A percentile compares a stretch with the other conserved stretches of the same genome.
Conservation (phyloP, 23 tunicate species). For the Pegea sp. region DNA sequence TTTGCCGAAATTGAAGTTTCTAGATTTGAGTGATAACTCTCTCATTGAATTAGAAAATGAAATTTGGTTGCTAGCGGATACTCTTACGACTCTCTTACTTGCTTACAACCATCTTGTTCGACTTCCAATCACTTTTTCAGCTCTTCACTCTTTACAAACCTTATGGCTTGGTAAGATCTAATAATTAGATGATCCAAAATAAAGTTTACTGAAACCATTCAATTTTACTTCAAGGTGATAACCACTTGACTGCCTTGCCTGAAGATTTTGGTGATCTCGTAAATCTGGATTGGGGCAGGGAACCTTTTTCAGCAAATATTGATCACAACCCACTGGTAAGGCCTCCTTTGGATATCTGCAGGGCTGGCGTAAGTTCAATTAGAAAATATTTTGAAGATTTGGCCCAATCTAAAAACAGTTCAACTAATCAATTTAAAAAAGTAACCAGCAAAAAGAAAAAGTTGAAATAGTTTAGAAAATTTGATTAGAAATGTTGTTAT, state of each 20-base stretch:
- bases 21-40: constrained; percentile 55
- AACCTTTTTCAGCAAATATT: constrained; percentile 41
- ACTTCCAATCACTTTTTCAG: constrained; percentile 27
- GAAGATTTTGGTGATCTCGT: constrained; percentile 48
- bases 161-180: constrained; percentile 77
- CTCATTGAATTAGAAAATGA: constrained; percentile 12
- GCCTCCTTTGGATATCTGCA: constrained; percentile 60
- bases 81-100: constrained; percentile 32
- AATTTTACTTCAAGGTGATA: constrained; percentile 31
- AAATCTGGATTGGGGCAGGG: constrained; percentile 44
- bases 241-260: constrained; percentile 23
- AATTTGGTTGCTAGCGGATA: constrained; percentile 18
- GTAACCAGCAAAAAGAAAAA: too few relatives aligned
- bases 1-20: constrained; percentile 29
- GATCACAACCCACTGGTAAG: constrained; percentile 41
- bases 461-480: too few relatives aligned
- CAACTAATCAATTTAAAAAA: too few relatives aligned
- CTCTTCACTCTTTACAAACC: constrained; percentile 13
- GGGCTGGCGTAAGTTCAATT: constrained; percentile 28
- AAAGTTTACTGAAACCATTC: too few relatives aligned
- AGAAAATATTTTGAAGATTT: constrained; percentile 34
- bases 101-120: constrained; percentile 29
- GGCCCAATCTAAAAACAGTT: too few relatives aligned
- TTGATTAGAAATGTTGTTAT: too few relatives aligned
- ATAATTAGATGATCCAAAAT: too few relatives aligned